Evolutionary conservation across 2,113 vertebrate species (phyloP), one percentile per base, ranked within the genome.

Genomic region (Alligator sinensis): DNA sequence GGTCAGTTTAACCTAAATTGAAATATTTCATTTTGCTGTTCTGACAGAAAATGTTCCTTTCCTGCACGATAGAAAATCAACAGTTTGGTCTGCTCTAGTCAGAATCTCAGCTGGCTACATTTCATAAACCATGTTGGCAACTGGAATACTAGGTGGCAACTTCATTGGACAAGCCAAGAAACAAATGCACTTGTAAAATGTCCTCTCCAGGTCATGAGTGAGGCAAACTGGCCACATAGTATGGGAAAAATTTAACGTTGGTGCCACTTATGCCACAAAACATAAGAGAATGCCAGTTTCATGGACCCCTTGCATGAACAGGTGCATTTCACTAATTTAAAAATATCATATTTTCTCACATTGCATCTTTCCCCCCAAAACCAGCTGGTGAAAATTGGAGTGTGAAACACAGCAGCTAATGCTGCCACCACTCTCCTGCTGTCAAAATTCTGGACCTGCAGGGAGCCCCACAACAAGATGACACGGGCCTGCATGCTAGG

Each of bases 81-180:
- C 64, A 68, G 77, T 72, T 87, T 95, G 79, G 89, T 95, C 87
- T 89, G 83, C 64, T 79, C 9, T 47, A 89, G 4, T 3, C 0
- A 92, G 85, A 89, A 84, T 22, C 61, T 87, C 16, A 61, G 72
- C 21, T 74, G 21, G 22, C 30, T 17, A 72, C 21, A 90, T 92
- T 88, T 91, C 64, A 87, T 86, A 94, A 93, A 74, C 81, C 66
- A 61, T 47, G 75, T 89, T 2, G 16, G 82, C 74, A 94, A 96
- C 93, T 96, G 87, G 86, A 91, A 89, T 57, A 66, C 62, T 64
- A 78, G 77, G 91, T 74, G 87, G 55, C 63, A 86, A 66, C 90
- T 95, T 92, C 74, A 47, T 77, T 72, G 90, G 94, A 93, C 72
- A 91, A 96, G 88, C 27, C 83, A 80, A 91, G 89, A 95, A 92